Evolutionary conservation across 1,140 invertebrate species (phyloP).

Genomic region (Cecropterus lyciades): DNA sequence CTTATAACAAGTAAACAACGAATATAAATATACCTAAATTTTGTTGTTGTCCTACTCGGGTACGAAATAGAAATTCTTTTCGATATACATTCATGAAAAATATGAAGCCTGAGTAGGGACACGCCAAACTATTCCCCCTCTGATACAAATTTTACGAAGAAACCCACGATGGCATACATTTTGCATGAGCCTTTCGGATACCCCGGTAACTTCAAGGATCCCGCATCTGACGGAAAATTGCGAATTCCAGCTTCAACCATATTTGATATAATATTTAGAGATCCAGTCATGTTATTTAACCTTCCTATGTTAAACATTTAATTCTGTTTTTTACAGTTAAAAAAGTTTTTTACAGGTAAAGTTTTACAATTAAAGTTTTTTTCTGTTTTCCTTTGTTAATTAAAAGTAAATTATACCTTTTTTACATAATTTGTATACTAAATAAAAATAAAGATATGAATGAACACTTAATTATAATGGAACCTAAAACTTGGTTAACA

Average conservation of each 20-base stretch:
- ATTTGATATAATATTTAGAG: slow-evolving; percentile 2
- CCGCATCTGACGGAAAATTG: slow-evolving; percentile 29
- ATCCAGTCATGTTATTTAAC: background rate
- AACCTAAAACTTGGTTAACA: too few relatives aligned
- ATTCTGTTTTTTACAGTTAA: too few relatives aligned
- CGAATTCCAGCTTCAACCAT: slow-evolving; percentile 1
- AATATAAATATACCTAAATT: slow-evolving; percentile 36
- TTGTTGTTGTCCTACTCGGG: slow-evolving; percentile 29
- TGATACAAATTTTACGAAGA: slow-evolving; percentile 74
- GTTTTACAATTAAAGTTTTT: too few relatives aligned
- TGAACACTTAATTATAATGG: too few relatives aligned
- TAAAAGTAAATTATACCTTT: too few relatives aligned
- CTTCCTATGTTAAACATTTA: background rate
- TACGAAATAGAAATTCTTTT: slow-evolving; percentile 29
- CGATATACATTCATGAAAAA: slow-evolving; percentile 61
- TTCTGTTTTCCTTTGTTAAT: too few relatives aligned
- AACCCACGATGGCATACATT: slow-evolving; percentile 64
- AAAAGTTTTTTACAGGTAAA: too few relatives aligned
- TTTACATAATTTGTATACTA: too few relatives aligned
- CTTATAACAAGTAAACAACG: slow-evolving; percentile 29
- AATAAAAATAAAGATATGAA: too few relatives aligned
- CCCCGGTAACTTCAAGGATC: slow-evolving; percentile 3
- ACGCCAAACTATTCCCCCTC: slow-evolving; percentile 66
- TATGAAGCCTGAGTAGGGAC: slow-evolving; percentile 61
- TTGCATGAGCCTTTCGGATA: slow-evolving; percentile 63